Evolutionary conservation across 2,113 vertebrate species (phyloP).

Genomic region (Ahaetulla prasina): DNA sequence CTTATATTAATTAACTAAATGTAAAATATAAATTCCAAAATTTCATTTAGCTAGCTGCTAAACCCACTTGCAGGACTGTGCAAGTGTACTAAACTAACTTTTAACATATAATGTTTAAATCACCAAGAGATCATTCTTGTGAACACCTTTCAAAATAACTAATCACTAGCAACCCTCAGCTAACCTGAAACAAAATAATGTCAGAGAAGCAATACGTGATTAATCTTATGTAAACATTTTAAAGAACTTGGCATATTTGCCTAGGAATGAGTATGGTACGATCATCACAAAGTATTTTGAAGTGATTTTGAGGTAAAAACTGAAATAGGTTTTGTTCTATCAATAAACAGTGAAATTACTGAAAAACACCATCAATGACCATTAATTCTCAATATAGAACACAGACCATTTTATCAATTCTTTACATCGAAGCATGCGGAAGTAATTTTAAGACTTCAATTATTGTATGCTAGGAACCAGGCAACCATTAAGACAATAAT

Average conservation of each 20-base stretch:
- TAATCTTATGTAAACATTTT: background rate
- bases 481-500: slow-evolving; percentile 67
- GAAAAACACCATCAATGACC: slow-evolving; percentile 37
- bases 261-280: background rate
- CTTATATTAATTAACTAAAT: slow-evolving; percentile 18
- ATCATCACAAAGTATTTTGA: slow-evolving; percentile 23
- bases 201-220: background rate
- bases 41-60: background rate
- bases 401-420: slow-evolving; percentile 44
- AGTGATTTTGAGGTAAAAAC: slow-evolving; percentile 40
- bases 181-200: background rate
- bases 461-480: slow-evolving; percentile 73
- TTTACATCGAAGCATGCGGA: slow-evolving; percentile 39
- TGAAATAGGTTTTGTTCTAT: slow-evolving; percentile 15
- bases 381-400: slow-evolving; percentile 22
- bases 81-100: background rate
- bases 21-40: slow-evolving; percentile 24
- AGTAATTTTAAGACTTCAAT: slow-evolving; percentile 52
- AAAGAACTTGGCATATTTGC: background rate
- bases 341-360: background rate
- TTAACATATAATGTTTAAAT: background rate
- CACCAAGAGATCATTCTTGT: background rate
- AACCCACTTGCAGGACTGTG: background rate
- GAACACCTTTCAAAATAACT: background rate
- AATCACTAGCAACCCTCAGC: background rate